Conservation (phyloP, 2,888 invertebrate genomes). For the Chrysomela aeneicollis region DNA sequence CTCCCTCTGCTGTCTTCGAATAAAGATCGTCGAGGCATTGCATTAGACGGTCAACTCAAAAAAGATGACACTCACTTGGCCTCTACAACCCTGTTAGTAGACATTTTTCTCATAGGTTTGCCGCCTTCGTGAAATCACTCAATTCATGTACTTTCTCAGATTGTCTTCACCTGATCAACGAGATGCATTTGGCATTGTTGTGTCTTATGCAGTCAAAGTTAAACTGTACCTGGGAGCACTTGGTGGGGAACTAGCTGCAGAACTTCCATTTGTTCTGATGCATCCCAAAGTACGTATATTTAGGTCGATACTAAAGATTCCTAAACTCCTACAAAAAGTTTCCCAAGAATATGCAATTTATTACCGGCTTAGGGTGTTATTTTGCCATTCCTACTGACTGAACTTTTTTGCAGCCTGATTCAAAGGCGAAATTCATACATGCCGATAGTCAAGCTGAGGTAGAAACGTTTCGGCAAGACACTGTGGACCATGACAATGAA, state of each 20-base stretch:
- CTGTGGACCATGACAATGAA: slow-evolving; percentile 61
- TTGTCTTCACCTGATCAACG: slow-evolving; percentile 81
- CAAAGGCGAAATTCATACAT: slow-evolving; percentile 66
- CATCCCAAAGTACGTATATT: slow-evolving; percentile 76
- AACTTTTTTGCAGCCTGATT: slow-evolving; percentile 61
- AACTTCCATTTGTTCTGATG: slow-evolving; percentile 91
- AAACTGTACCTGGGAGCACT: slow-evolving; percentile 92
- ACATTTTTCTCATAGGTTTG: not conserved
- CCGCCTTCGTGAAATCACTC: not conserved
- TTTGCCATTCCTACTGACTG: too few species aligned
- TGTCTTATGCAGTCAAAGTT: slow-evolving; percentile 94
- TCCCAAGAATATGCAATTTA: too few species aligned
- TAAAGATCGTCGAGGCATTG: slow-evolving; percentile 87
- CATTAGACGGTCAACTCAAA: slow-evolving; percentile 90
- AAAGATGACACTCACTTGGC: slow-evolving; percentile 85
- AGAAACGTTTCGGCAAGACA: slow-evolving; percentile 76
- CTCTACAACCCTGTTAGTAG: slow-evolving; percentile 87
- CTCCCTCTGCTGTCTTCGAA: slow-evolving; percentile 80
- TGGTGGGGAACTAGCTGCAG: slow-evolving; percentile 90
- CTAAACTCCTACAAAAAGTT: too few species aligned
- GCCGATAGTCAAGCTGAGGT: slow-evolving; percentile 78
- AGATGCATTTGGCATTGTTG: slow-evolving; percentile 94
- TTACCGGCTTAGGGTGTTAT: too few species aligned
- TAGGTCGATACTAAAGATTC: not conserved
- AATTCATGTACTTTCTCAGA: slow-evolving; percentile 59